Percentiles rank a stretch among this genome's conserved stretches.
Evolutionary conservation across 2,888 invertebrate species (phyloP).

Genomic region (Rhingia rostrata): DNA sequence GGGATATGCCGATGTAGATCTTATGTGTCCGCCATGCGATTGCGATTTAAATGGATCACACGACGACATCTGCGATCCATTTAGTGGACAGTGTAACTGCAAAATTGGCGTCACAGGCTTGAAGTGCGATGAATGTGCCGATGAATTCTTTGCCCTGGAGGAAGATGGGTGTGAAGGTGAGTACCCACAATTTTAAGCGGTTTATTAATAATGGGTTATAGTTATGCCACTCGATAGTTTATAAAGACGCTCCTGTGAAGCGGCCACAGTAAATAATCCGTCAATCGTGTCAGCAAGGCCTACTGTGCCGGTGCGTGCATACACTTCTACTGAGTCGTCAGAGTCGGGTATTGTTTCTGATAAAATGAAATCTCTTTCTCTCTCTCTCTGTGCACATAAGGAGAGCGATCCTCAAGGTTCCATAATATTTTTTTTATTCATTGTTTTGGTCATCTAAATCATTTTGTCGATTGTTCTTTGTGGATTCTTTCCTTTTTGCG

Average conservation of each 20-base stretch:
- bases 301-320: constrained; percentile 45
- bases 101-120: constrained; percentile 90
- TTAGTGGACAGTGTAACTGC: constrained; percentile 91
- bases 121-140: constrained; percentile 89
- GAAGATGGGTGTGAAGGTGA: constrained; percentile 80
- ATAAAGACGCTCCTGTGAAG: constrained; percentile 20
- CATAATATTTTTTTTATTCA: constrained; percentile 14
- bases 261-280: constrained; percentile 67
- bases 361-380: constrained; percentile 61
- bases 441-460: constrained; percentile 43
- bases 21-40: constrained; percentile 91
- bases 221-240: constrained; percentile 46
- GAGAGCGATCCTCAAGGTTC: constrained; percentile 55
- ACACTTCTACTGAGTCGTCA: constrained; percentile 49
- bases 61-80: constrained; percentile 87
- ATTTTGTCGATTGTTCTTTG: constrained; percentile 42
- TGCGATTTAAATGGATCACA: constrained; percentile 89
- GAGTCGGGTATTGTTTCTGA: constrained; percentile 52
- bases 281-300: constrained; percentile 73
- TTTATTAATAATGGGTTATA: constrained; percentile 15
- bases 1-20: constrained; percentile 89
- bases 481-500: constrained; percentile 15
- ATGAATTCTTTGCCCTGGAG: constrained; percentile 88
- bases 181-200: constrained; percentile 65
- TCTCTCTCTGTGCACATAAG: constrained; percentile 18